These are phyloP conservation scores for Gambusia affinis DNA, from an alignment of 2,113 vertebrate species.

Conservation along the genomic window DNA sequence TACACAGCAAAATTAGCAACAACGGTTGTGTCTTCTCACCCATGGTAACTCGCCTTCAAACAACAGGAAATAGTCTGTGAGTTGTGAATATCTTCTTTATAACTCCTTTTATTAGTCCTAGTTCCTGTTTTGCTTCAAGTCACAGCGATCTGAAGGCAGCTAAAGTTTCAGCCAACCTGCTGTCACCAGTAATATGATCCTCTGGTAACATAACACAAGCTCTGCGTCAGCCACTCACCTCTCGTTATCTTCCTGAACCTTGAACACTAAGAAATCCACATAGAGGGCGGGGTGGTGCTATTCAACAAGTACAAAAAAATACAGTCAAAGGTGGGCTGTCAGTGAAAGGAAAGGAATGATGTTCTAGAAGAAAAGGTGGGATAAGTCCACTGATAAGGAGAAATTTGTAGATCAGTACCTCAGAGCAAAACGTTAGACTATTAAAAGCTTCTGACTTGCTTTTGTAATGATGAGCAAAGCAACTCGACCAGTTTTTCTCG, in stretches of 20 bases:
- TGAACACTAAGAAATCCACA: constrained; percentile 70
- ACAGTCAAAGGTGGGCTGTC: constrained; percentile 14
- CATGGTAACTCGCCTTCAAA: constrained; percentile 59
- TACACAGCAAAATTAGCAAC: constrained; percentile 62
- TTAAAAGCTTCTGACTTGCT: constrained; percentile 33
- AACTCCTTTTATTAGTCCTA: constrained; percentile 39
- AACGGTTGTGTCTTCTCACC: constrained; percentile 51
- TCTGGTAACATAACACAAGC: constrained; percentile 75
- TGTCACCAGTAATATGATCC: constrained; percentile 74
- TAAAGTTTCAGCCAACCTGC: constrained; percentile 65
- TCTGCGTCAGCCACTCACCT: constrained; percentile 77
- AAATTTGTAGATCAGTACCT: constrained; percentile 27
- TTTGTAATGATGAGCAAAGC: constrained; percentile 39
- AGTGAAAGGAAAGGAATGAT: constrained; percentile 42
- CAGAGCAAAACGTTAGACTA: constrained; percentile 5
- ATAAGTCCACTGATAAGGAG: constrained; percentile 51
- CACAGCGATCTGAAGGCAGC: constrained; percentile 31
- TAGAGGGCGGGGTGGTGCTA: constrained; percentile 62
- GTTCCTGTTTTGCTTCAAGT: constrained; percentile 50
- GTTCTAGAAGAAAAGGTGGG: neutral
- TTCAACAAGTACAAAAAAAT: constrained; percentile 65
- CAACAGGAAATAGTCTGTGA: constrained; percentile 42
- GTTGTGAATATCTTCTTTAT: constrained; percentile 34
- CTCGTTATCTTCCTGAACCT: constrained; percentile 82
- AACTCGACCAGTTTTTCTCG: constrained; percentile 47